Conservation (phyloP, 2,113 vertebrate species). For the Misgurnus anguillicaudatus region DNA sequence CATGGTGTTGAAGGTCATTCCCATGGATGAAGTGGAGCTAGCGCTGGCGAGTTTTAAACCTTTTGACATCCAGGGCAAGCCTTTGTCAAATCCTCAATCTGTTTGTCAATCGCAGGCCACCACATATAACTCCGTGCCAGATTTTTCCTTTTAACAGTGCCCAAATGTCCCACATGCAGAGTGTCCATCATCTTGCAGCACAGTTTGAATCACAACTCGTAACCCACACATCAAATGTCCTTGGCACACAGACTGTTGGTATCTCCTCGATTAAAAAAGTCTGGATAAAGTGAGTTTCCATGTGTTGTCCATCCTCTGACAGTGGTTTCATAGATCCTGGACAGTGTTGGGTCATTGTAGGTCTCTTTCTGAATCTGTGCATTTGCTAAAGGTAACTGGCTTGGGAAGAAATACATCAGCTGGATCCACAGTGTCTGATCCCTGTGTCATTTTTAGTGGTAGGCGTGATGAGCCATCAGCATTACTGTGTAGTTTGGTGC, state of each 20-base stretch:
- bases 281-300: background rate
- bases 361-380: slow-evolving; percentile 29
- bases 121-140: slow-evolving; percentile 36
- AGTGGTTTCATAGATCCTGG: slow-evolving; percentile 27
- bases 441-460: background rate
- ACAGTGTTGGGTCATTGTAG: slow-evolving; percentile 27
- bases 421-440: background rate
- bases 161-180: slow-evolving; percentile 23
- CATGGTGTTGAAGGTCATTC: slow-evolving; percentile 1
- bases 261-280: background rate
- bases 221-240: slow-evolving; percentile 1
- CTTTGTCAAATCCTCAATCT: slow-evolving; percentile 39
- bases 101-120: slow-evolving; percentile 41
- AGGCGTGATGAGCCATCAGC: slow-evolving; percentile 33
- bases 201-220: slow-evolving; percentile 29
- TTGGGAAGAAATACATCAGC: background rate
- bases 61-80: slow-evolving; percentile 13
- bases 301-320: background rate
- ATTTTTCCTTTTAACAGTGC: slow-evolving; percentile 42
- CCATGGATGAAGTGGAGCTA: background rate
- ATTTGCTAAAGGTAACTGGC: slow-evolving; percentile 24
- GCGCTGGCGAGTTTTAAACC: background rate
- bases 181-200: slow-evolving; percentile 17
- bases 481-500: slow-evolving; percentile 21
- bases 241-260: background rate